Evolutionary conservation across 2,888 invertebrate genomes (phyloP), one percentile per base, ranked within the genome.

Genomic region (Drosophila parthenogenetica): DNA sequence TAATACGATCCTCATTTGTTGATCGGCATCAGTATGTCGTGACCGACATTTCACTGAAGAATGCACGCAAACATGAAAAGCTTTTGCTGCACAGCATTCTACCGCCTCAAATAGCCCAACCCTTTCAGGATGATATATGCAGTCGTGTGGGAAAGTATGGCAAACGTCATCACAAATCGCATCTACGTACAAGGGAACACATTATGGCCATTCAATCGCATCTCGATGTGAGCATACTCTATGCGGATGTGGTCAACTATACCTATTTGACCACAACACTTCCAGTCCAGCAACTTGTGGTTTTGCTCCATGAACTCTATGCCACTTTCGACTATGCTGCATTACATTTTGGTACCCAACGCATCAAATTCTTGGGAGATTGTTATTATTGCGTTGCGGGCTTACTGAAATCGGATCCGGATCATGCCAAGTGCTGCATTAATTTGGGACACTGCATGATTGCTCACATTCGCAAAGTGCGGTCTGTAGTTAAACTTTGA

Each of bases 361-460:
- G 98, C 60, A 98, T 98, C 59, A 98, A 98, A 90, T 97, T 98
- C 87, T 93, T 98, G 62, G 98, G 98, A 0, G 98, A 98, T 89
- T 98, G 98, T 89, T 98, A 98, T 90, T 98, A 98, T 91, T 97
- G 98, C 89, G 97, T 98, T 2, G 95, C 96, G 45, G 98, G 98
- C 0, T 94, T 98, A 42, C 96, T 97, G 0, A 94, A 94, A 19
- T 95, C 95, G 0, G 95, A 94, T 71, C 93, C 94, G 0, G 94
- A 96, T 63, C 98, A 98, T 88, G 98, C 98, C 0, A 96, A 96
- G 87, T 97, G 96, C 90, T 97, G 97, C 90, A 97, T 98, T 0
- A 95, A 96, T 78, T 93, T 98, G 64, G 98, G 97, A 0, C 92
- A 98, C 8, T 95, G 96, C 87, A 98, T 98, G 98, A 98, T 98